Conservation (phyloP, 1,140 invertebrate genomes). For the Hylaeus anthracinus region DNA sequence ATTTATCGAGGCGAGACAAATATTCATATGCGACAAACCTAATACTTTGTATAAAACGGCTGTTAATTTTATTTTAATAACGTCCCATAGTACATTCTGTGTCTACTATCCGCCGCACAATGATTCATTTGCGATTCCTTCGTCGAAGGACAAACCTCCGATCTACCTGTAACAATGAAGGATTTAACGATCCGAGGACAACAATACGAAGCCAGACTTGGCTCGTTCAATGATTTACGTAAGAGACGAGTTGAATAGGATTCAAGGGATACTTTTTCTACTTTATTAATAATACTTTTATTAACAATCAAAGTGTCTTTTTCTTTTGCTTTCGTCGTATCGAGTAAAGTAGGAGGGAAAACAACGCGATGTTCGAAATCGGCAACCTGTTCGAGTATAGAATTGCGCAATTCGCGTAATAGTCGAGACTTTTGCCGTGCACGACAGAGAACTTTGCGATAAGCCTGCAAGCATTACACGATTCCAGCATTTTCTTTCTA, state of each 20-base stretch:
- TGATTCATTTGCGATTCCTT: conserved; percentile 4
- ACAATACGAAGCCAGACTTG: conserved; percentile 4
- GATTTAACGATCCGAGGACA: conserved; percentile 25
- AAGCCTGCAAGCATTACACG: not conserved
- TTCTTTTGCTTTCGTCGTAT: too few relatives aligned
- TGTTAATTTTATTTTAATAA: too few relatives aligned
- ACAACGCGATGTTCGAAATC: not conserved
- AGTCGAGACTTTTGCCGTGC: not conserved
- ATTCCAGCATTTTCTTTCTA: not conserved
- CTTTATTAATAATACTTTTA: not conserved
- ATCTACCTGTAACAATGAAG: conserved; percentile 15
- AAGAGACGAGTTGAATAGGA: conserved; percentile 16
- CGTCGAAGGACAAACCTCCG: conserved; percentile 27
- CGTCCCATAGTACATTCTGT: too few relatives aligned
- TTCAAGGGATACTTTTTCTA: not conserved
- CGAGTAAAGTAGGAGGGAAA: too few relatives aligned
- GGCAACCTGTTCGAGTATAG: not conserved
- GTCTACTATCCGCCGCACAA: not conserved
- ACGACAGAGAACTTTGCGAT: not conserved
- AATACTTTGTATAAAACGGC: too few relatives aligned
- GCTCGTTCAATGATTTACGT: conserved; percentile 15
- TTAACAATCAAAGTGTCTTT: too few relatives aligned
- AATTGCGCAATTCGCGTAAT: not conserved
- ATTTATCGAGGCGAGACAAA: too few relatives aligned
- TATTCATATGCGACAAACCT: too few relatives aligned